Base-by-base conservation (phyloP, 2,113 vertebrate species). In the Protobothrops mucrosquamatus region DNA sequence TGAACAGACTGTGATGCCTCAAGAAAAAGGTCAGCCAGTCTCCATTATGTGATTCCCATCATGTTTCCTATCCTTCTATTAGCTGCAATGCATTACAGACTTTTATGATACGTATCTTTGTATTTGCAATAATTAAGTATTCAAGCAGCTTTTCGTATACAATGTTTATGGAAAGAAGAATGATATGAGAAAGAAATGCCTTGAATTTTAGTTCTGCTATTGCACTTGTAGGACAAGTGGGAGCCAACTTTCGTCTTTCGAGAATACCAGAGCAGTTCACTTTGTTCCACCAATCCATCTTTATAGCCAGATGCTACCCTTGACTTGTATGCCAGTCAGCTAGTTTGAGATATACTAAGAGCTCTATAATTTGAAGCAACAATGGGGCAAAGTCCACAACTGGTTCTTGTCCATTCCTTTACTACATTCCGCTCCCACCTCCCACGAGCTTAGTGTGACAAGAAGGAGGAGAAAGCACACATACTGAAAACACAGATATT, bases 401-500 rank as follows among this genome's bases (percentile, higher is more conserved):
- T 96, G 91, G 93, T 92, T 96, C 94, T 92, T 95, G 94, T 91
- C 89, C 85, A 55, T 87, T 94, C 94, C 92, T 15, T 96, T 92
- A 55, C 26, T 0, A 85, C 85, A 95, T 81, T 94, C n/a, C 43
- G 54, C 93, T 89, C 94, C 91, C 93, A 96, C 95, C 94, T 96
- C 24, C 93, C 46, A 59, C 52, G 20, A 14, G 85, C 90, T 39
- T 81, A 34, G 74, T 87, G 51, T 57, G 90, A 88, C 86, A 91
- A 85, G 93, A 0, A 95, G 94, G 96, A 94, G 92, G 96, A 94
- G 93, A 94, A 96, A 97, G 97, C 97, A 96, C 96, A 97, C 97
- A 97, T 97, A 97, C 96, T 91, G 96, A 97, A 95, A 97, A 95
- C 97, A 96, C 96, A 98, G 97, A 98, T 98, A 98, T 98, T 98